Conservation (phyloP, 2,113 vertebrate species). For the Columbina picui region DNA sequence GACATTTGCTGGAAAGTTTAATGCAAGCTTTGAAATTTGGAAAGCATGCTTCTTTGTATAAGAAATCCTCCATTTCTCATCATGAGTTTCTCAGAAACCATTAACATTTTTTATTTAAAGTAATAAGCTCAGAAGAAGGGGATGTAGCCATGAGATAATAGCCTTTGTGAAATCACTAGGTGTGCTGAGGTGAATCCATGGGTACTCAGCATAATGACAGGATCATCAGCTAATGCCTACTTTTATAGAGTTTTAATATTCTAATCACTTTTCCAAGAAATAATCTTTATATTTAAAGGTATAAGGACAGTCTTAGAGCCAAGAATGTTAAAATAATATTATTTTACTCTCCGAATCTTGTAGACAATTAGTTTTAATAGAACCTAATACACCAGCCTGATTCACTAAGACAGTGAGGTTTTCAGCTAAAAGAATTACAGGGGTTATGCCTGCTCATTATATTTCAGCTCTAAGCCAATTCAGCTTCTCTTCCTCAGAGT, state of each 20-base stretch:
- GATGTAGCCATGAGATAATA: slow-evolving; percentile 69
- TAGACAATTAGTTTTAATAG: slow-evolving; percentile 69
- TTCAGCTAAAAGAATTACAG: slow-evolving; percentile 52
- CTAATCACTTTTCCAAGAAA: slow-evolving; percentile 81
- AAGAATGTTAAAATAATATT: slow-evolving; percentile 68
- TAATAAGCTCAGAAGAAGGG: slow-evolving; percentile 71
- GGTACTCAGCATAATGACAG: slow-evolving; percentile 72
- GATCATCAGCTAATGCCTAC: slow-evolving; percentile 68
- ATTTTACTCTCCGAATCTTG: slow-evolving; percentile 62
- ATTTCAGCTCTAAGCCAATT: slow-evolving; percentile 51
- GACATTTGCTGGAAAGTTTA: slow-evolving; percentile 62
- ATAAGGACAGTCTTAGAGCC: slow-evolving; percentile 68
- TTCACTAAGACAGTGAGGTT: slow-evolving; percentile 53
- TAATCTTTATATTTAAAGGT: slow-evolving; percentile 71
- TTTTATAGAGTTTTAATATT: slow-evolving; percentile 69
- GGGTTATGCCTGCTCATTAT: slow-evolving; percentile 40
- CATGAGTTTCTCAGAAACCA: slow-evolving; percentile 78
- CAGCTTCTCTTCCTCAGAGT: slow-evolving; percentile 15
- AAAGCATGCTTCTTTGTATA: slow-evolving; percentile 50
- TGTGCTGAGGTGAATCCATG: slow-evolving; percentile 70
- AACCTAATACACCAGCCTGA: slow-evolving; percentile 50
- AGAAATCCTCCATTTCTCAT: slow-evolving; percentile 59
- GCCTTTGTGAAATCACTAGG: slow-evolving; percentile 71
- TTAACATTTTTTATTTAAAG: slow-evolving; percentile 81
- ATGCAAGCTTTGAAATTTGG: slow-evolving; percentile 67